These are phyloP conservation scores for Cataglyphis livida DNA, from an alignment of 2,888 invertebrate genomes.

Conservation along the genomic window DNA sequence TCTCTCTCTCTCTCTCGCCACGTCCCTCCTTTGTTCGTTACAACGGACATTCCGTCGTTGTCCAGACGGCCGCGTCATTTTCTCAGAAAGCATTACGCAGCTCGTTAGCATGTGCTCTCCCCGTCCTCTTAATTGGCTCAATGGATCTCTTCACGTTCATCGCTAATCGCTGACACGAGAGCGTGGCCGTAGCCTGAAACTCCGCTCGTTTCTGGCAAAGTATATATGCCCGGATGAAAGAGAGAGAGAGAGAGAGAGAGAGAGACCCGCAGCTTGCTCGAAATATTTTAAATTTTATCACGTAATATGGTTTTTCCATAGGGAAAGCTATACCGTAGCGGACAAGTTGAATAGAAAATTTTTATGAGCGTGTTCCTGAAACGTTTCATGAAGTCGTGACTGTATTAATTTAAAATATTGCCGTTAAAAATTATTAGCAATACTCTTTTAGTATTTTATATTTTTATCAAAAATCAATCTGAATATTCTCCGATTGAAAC, in stretches of 20 bases:
- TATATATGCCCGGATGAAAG: background rate
- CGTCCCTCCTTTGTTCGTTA: slow-evolving; percentile 56
- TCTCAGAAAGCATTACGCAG: slow-evolving; percentile 72
- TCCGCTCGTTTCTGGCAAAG: background rate
- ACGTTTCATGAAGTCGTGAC: background rate
- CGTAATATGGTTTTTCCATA: background rate
- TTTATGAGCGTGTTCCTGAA: background rate
- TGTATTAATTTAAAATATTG: background rate
- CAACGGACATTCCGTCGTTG: slow-evolving; percentile 49
- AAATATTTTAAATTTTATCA: slow-evolving; percentile 10
- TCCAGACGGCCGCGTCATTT: slow-evolving; percentile 69
- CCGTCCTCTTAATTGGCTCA: slow-evolving; percentile 72
- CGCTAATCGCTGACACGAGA: slow-evolving; percentile 67
- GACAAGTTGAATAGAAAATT: background rate
- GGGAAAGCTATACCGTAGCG: background rate
- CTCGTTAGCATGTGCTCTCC: slow-evolving; percentile 71
- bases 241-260: too few species aligned
- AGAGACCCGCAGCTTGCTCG: too few species aligned
- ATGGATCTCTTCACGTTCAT: slow-evolving; percentile 68
- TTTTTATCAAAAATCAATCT: background rate
- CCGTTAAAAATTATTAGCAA: background rate
- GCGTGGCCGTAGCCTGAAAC: background rate
- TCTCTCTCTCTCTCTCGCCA: background rate
- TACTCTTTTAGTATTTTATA: background rate
- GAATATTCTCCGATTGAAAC: background rate